phyloP scores from a whole-genome alignment of 2,797 vertebrate genomes.

The Perodicticus potto region DNA sequence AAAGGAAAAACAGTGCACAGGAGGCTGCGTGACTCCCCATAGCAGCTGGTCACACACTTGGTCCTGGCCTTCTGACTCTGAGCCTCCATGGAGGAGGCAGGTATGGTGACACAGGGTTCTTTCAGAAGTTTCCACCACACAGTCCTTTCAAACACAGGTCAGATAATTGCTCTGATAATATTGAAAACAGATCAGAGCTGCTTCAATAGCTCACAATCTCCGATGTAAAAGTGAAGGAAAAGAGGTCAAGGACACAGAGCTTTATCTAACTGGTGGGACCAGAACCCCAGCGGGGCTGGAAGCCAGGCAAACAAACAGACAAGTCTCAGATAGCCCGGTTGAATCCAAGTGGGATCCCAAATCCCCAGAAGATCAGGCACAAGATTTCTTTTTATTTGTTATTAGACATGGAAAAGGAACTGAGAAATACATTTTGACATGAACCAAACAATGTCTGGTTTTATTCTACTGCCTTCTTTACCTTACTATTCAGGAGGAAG shows the following conservation, averaged over 20 bases:
- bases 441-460: background rate
- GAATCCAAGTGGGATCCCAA: background rate
- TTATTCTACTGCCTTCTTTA: conserved; percentile 43
- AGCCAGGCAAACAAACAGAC: background rate
- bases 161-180: conserved; percentile 30
- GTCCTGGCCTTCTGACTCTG: background rate
- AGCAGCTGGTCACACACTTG: background rate
- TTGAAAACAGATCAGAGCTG: background rate
- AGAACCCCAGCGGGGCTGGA: background rate
- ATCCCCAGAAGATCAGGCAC: background rate
- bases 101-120: background rate
- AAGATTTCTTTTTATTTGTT: conserved; percentile 6
- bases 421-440: conserved; percentile 19
- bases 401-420: conserved; percentile 20
- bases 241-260: conserved; percentile 16
- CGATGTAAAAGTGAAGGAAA: conserved; percentile 27
- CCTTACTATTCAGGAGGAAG: background rate
- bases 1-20: background rate
- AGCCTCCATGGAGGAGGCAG: background rate
- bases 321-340: background rate
- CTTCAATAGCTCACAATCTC: background rate
- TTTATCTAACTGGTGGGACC: background rate
- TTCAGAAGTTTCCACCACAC: background rate
- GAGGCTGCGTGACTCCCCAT: too few relatives aligned
- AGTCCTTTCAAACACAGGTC: conserved; percentile 20